Conservation (phyloP, 30 jellyfish, hydroid and myxozoan genomes). For the Turritopsis rubra region DNA sequence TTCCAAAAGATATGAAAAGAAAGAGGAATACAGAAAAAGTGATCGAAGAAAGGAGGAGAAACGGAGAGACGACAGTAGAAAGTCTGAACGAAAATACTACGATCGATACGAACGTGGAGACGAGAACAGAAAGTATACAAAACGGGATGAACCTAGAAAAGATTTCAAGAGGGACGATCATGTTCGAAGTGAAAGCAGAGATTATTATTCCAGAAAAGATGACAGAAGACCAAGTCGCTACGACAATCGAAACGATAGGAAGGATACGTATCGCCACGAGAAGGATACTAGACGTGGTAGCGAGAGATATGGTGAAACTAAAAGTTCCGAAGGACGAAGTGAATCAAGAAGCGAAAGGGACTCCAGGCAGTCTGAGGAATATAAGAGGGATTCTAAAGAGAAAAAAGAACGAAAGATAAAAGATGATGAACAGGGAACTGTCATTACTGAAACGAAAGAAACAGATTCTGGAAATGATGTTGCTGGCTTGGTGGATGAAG, state of each 20-base stretch:
- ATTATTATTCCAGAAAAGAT: constrained; percentile 1
- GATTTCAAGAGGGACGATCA: constrained; percentile 9
- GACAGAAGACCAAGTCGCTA: constrained; percentile 12
- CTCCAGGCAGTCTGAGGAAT: background rate
- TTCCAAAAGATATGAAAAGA: constrained; percentile 11
- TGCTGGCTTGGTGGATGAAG: background rate
- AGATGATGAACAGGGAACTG: background rate
- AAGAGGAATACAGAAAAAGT: background rate
- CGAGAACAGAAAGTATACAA: constrained; percentile 15
- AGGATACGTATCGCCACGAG: constrained; percentile 21
- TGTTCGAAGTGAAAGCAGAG: constrained; percentile 13
- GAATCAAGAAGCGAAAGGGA: background rate
- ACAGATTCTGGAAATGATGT: background rate
- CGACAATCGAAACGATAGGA: constrained; percentile 31
- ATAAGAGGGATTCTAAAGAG: background rate
- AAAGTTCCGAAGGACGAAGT: background rate
- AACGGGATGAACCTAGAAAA: constrained; percentile 24
- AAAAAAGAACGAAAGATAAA: background rate
- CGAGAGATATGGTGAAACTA: constrained; percentile 20
- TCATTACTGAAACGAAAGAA: background rate
- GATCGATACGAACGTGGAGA: constrained; percentile 19
- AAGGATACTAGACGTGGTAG: constrained; percentile 14
- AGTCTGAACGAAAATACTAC: constrained; percentile 13
- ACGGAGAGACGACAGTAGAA: background rate
- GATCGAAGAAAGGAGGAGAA: constrained; percentile 12